Evolutionary conservation across 2,888 invertebrate species (phyloP), one percentile per base, ranked within the genome.

Genomic region (Leucoptera coffeella): DNA sequence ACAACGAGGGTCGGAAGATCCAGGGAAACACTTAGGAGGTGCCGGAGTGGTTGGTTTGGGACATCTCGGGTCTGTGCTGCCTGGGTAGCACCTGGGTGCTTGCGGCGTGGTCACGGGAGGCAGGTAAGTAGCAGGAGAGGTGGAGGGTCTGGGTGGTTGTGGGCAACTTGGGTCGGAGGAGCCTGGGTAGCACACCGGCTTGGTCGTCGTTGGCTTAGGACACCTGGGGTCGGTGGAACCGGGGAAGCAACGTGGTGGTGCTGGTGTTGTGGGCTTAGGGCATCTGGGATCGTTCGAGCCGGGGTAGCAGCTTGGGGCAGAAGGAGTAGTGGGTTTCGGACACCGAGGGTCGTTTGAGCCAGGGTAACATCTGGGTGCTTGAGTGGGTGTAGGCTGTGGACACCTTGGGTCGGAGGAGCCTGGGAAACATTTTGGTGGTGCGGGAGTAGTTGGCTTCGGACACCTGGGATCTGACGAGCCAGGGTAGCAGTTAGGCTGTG

Each of bases 211-310:
- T 21, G 35, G 34, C 32, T 35, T 31, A 3, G 47, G 47, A 31
- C 55, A 55, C 12, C 47, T 33, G 2, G 55, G 50, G 37, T 50
- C 49, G 2, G 22, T 29, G 3, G 30, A 33, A 3, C 47, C 45
- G n/a, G 46, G 43, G 31, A 41, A 42, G 26, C 42, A 43, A 8
- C 25, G 29, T 9, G 40, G 42, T 22, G 38, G 37, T 4, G 35
- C 27, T 17, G 30, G 25, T 20, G 37, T 35, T 9, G 43, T 38
- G 14, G 42, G 37, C 27, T 35, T 28, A 12, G 41, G 35, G 29
- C 36, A 41, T 30, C 43, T 30, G 26, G 42, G 40, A 32, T 43
- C 47, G 11, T 23, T 36, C 4, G 41, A 41, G 4, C 49, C 49
- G 7, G 50, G 50, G 31, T 43, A 57, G 27, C 58, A 59, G 2